Conservation (phyloP, 2,113 vertebrate genomes). For the Brachirus orientalis region DNA sequence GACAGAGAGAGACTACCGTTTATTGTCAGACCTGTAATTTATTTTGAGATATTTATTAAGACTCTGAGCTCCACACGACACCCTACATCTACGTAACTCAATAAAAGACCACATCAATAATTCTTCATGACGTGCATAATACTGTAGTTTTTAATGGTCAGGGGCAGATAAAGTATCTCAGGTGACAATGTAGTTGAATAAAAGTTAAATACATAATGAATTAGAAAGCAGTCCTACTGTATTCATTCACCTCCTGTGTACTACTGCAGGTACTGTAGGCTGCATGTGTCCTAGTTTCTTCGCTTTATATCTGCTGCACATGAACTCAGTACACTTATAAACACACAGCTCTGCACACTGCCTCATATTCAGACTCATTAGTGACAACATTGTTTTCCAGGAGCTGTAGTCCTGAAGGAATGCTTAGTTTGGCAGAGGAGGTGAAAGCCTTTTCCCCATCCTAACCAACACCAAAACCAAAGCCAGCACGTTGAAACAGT, state of each 20-base stretch:
- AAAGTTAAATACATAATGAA: not conserved
- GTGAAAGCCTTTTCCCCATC: slow-evolving; percentile 20
- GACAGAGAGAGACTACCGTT: no score
- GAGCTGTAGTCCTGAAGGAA: slow-evolving; percentile 25
- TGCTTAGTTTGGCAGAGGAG: slow-evolving; percentile 42
- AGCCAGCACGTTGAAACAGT: slow-evolving; percentile 23
- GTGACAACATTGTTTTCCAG: slow-evolving; percentile 59
- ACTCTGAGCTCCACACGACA: no score
- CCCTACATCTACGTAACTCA: no score
- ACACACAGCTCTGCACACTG: slow-evolving; percentile 8
- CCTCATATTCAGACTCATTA: slow-evolving; percentile 52
- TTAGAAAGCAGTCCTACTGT: not conserved
- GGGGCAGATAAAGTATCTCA: slow-evolving; percentile 1
- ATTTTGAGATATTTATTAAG: no score
- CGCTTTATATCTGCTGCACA: slow-evolving; percentile 2
- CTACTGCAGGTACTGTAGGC: not conserved
- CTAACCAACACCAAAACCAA: no score
- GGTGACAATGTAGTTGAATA: not conserved
- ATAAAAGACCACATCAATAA: slow-evolving; percentile 6
- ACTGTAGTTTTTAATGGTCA: slow-evolving; percentile 14
- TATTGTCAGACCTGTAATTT: no score
- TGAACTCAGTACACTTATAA: slow-evolving; percentile 4
- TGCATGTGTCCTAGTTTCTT: slow-evolving; percentile 9
- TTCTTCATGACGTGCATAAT: not conserved
- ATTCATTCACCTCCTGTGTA: not conserved